A percentile compares a stretch with the other conserved stretches of the same genome.
These are phyloP conservation scores for Eulemur albifrons DNA, from an alignment of 2,797 vertebrate genomes.

Conservation along the genomic window DNA sequence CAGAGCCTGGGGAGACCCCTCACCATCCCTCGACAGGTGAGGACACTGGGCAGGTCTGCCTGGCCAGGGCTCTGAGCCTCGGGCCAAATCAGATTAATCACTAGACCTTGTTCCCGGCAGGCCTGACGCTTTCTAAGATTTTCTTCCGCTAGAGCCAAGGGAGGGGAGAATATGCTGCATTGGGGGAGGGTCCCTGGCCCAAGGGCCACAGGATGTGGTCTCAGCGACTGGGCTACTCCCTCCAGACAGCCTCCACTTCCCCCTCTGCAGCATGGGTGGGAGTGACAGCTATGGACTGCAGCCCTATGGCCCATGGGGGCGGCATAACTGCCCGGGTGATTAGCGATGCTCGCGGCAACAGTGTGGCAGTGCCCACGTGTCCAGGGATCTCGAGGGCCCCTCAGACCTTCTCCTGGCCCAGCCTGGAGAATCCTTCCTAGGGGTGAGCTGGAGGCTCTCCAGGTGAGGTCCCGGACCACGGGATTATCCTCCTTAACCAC, in stretches of 20 bases:
- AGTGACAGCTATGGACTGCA: background rate
- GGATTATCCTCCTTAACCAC: background rate
- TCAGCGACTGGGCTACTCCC: background rate
- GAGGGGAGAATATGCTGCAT: background rate
- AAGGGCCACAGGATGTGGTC: background rate
- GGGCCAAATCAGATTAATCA: background rate
- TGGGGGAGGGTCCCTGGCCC: background rate
- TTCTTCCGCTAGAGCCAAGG: background rate
- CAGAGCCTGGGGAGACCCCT: background rate
- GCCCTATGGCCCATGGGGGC: accelerated
- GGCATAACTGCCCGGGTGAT: background rate
- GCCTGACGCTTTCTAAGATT: constrained; percentile 41
- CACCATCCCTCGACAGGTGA: background rate
- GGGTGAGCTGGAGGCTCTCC: background rate
- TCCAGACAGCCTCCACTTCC: background rate
- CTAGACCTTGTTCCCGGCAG: background rate
- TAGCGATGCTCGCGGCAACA: background rate
- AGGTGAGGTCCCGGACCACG: background rate
- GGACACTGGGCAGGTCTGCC: background rate
- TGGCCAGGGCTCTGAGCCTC: background rate
- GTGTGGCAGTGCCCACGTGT: accelerated
- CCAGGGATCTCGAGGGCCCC: background rate
- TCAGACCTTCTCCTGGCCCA: background rate
- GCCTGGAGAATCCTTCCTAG: background rate
- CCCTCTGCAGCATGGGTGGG: background rate